Base-by-base conservation (phyloP, 2,888 invertebrate genomes). In the Pteria penguin region DNA sequence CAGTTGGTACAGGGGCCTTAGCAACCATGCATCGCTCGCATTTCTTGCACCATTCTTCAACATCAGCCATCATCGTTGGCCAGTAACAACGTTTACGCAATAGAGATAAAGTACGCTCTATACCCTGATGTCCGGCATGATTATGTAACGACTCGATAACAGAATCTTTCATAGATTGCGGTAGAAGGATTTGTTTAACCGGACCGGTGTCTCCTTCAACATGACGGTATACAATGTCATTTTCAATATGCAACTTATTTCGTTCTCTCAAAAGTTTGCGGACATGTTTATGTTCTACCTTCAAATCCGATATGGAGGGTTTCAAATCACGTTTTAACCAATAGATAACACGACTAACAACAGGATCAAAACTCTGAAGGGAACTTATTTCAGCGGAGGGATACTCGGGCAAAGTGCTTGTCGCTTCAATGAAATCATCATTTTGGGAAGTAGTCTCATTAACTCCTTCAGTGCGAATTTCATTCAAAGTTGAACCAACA, bases 141-240 rank as follows among this genome's bases (percentile, higher is more conserved):
- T 82, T 70, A 68, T 81, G 81, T 18, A 79, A n/a, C 8, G 73
- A 52, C 14, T 78, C 67, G 32, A 82, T 32, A 11, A 80, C 65
- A 26, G 31, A 18, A 18, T 57, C 1, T 58, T 60, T 72, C 69
- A 72, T 29, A 18, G 55, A 58, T 36, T 62, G 33, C 14, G 69
- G 74, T 4, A 62, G 14, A 55, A 74, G 2, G 26, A 68, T 33
- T 36, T 62, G 62, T 32, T 55, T 61, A 45, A 45, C 29, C n/a
- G 61, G 27, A 52, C 74, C 74, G 5, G 57, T 27, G 58, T 54
- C 58, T 58, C 60, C 73, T n/a, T 68, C 55, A n/a, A 29, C 27
- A 27, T 27, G 32, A 54, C 32, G 52, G 29, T 58, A 66, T 22
- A 70, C 22, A 52, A 71, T 66, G 52, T 32, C 36, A 36, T 69